Conservation (phyloP, 2,113 vertebrate genomes). For the Haliaeetus leucogaster region DNA sequence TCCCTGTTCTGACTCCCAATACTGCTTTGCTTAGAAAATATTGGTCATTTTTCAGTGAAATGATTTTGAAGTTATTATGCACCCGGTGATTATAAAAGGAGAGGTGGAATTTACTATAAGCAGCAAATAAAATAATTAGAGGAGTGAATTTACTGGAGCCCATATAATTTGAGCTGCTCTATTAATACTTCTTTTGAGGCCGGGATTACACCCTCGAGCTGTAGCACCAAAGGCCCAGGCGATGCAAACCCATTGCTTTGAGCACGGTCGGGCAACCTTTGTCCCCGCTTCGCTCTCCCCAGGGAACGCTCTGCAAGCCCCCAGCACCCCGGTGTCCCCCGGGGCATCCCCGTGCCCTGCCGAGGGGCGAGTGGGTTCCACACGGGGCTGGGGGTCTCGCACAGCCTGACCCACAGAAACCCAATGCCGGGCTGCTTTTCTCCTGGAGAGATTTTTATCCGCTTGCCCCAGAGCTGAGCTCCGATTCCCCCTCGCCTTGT, state of each 20-base stretch:
- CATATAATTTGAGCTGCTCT: neutral
- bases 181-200: neutral
- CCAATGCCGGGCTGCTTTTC: neutral
- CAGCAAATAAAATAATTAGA: neutral
- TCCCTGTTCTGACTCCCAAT: neutral
- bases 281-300: neutral
- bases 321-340: fast-evolving
- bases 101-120: neutral
- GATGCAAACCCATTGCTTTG: neutral
- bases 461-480: neutral
- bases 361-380: fast-evolving
- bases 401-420: neutral
- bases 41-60: neutral
- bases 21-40: neutral
- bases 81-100: neutral
- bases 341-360: fast-evolving
- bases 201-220: neutral
- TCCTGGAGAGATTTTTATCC: neutral
- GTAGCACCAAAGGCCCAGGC: neutral
- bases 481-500: fast-evolving
- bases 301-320: neutral
- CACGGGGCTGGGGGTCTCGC: fast-evolving
- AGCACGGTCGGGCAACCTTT: fast-evolving
- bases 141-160: neutral
- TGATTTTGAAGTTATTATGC: neutral